Evolutionary conservation across 2,797 vertebrate species (phyloP).

Genomic region (Pagetopsis macropterus): DNA sequence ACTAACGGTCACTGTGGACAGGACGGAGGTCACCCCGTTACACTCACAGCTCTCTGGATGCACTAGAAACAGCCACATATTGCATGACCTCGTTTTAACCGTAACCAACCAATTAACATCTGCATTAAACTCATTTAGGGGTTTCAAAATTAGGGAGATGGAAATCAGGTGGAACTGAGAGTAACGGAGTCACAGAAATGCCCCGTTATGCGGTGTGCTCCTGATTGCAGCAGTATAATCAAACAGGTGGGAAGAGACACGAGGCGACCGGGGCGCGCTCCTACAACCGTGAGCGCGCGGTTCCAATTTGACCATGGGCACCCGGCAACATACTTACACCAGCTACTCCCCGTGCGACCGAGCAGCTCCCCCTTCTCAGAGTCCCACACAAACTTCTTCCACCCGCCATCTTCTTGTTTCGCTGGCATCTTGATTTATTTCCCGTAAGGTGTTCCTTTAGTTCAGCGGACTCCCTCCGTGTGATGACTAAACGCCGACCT

Average conservation of each 20-base stretch:
- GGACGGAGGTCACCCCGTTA: too few relatives aligned
- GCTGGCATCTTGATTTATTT: slow-evolving; percentile 82
- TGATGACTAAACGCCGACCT: slow-evolving; percentile 37
- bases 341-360: slow-evolving; percentile 92
- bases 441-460: neutral
- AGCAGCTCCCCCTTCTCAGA: slow-evolving; percentile 93
- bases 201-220: too few relatives aligned
- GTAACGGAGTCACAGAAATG: neutral
- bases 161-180: neutral
- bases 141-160: neutral
- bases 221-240: slow-evolving; percentile 75
- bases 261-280: slow-evolving; percentile 31
- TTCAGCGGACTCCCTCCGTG: slow-evolving; percentile 27
- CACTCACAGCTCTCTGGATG: neutral
- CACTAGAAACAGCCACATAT: neutral
- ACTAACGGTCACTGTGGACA: neutral
- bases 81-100: neutral
- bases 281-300: neutral
- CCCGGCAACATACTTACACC: slow-evolving; percentile 88
- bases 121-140: too few relatives aligned
- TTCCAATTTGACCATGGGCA: neutral
- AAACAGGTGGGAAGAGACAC: slow-evolving; percentile 77
- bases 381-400: slow-evolving; percentile 95
- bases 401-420: slow-evolving; percentile 92
- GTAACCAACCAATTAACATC: neutral